These are phyloP conservation scores for Galerucella calmariensis DNA, from an alignment of 2,888 invertebrate species.

Conservation along the genomic window DNA sequence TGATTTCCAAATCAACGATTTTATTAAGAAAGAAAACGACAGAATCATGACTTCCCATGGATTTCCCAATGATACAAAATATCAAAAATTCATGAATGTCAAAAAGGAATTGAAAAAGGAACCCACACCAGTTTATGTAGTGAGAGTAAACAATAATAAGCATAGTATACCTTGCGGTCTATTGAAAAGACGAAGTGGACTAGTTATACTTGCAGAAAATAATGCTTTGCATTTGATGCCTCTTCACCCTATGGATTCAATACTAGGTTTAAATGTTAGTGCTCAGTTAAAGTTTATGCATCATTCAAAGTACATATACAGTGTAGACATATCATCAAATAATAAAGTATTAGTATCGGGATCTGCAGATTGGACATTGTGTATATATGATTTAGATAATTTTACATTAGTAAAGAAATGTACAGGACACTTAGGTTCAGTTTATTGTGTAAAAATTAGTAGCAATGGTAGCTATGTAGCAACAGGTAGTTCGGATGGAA, in stretches of 20 bases:
- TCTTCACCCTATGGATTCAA: conserved; percentile 50
- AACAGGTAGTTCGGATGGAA: conserved; percentile 84
- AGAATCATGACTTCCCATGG: conserved; percentile 32
- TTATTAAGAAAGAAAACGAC: conserved; percentile 31
- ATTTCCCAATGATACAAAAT: conserved; percentile 43
- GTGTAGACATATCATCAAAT: conserved; percentile 54
- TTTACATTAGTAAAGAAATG: conserved; percentile 54
- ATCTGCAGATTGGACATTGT: conserved; percentile 58
- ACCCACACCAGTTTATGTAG: conserved; percentile 53
- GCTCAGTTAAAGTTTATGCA: conserved; percentile 54
- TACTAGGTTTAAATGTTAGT: conserved; percentile 44
- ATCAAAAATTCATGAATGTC: conserved; percentile 52
- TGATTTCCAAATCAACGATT: conserved; percentile 53
- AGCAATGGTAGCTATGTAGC: conserved; percentile 76
- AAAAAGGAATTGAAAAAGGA: conserved; percentile 54
- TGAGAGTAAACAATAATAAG: conserved; percentile 55
- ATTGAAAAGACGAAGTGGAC: conserved; percentile 54
- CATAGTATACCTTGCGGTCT: conserved; percentile 57
- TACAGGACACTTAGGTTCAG: conserved; percentile 87
- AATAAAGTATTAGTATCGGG: conserved; percentile 56
- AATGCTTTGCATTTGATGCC: conserved; percentile 56
- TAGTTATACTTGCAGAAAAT: conserved; percentile 58
- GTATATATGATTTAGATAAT: conserved; percentile 57
- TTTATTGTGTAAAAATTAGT: conserved; percentile 87
- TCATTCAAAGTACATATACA: conserved; percentile 58